These are phyloP conservation scores for Orthosia incerta DNA, from an alignment of 2,888 invertebrate genomes.

Conservation along the genomic window DNA sequence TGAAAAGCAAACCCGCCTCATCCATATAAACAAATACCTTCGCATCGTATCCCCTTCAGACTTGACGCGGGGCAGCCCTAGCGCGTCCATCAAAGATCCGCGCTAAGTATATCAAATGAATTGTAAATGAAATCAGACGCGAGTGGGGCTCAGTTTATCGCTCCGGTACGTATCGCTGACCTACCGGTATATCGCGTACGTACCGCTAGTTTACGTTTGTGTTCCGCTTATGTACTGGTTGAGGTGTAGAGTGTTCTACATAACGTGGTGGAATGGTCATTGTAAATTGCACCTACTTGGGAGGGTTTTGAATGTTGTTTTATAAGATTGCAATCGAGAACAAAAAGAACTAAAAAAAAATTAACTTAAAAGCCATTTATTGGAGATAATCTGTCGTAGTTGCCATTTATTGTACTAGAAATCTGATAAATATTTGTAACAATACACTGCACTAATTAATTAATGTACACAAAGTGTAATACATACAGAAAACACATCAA, in stretches of 20 bases:
- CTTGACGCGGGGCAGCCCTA: slow-evolving; percentile 74
- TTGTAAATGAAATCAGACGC: slow-evolving; percentile 90
- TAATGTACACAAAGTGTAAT: too few relatives aligned
- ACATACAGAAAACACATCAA: too few relatives aligned
- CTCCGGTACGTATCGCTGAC: slow-evolving; percentile 34
- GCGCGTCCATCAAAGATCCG: slow-evolving; percentile 80
- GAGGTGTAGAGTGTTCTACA: slow-evolving; percentile 4
- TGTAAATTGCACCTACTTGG: background rate
- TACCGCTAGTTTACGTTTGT: slow-evolving; percentile 2
- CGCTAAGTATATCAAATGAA: slow-evolving; percentile 89
- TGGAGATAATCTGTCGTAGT: too few relatives aligned
- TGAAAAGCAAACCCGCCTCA: slow-evolving; percentile 32
- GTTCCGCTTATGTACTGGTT: slow-evolving; percentile 3
- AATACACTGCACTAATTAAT: too few relatives aligned
- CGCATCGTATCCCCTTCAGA: slow-evolving; percentile 1
- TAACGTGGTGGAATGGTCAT: slow-evolving; percentile 18
- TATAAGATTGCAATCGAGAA: too few relatives aligned
- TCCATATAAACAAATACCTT: slow-evolving; percentile 38
- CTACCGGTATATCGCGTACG: slow-evolving; percentile 10
- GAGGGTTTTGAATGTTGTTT: background rate
- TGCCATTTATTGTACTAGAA: too few relatives aligned
- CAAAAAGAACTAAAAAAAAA: too few relatives aligned
- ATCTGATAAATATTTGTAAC: too few relatives aligned
- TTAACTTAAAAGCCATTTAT: too few relatives aligned
- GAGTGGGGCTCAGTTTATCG: slow-evolving; percentile 84